Percentiles rank a stretch among this genome's conserved stretches.
phyloP scores from a whole-genome alignment of 2,888 invertebrate species.

The Ophion ventricosus region DNA sequence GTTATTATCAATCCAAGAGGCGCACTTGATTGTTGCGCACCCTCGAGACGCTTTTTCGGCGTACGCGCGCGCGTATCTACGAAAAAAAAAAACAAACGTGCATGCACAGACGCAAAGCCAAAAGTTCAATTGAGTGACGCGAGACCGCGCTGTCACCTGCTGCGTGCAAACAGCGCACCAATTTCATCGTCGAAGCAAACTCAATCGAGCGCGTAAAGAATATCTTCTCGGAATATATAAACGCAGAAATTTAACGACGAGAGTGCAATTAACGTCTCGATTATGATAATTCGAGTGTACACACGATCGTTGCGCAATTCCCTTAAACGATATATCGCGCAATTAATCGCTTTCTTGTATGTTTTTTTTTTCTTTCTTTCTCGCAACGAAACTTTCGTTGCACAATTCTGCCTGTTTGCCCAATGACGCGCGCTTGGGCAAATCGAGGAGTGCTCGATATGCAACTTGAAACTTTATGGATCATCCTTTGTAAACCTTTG shows the following conservation, averaged over 20 bases:
- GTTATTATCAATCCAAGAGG: background rate
- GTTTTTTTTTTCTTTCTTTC: background rate
- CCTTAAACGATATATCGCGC: background rate
- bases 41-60: background rate
- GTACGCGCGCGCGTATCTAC: background rate
- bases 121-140: background rate
- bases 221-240: background rate
- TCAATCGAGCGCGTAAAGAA: conserved; percentile 6
- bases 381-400: background rate
- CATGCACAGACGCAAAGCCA: background rate
- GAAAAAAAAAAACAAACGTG: background rate
- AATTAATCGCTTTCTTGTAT: background rate
- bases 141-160: background rate
- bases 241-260: background rate
- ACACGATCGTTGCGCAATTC: background rate
- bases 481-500: background rate
- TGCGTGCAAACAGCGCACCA: background rate
- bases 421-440: background rate
- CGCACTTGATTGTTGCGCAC: background rate
- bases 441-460: conserved; percentile 22
- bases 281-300: background rate
- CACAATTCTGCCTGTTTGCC: conserved; percentile 12
- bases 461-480: background rate
- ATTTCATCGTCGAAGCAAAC: background rate
- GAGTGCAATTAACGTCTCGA: conserved; percentile 4